These are phyloP conservation scores for Mactromeris polynyma DNA, from an alignment of 2,888 invertebrate genomes.

Conservation along the genomic window DNA sequence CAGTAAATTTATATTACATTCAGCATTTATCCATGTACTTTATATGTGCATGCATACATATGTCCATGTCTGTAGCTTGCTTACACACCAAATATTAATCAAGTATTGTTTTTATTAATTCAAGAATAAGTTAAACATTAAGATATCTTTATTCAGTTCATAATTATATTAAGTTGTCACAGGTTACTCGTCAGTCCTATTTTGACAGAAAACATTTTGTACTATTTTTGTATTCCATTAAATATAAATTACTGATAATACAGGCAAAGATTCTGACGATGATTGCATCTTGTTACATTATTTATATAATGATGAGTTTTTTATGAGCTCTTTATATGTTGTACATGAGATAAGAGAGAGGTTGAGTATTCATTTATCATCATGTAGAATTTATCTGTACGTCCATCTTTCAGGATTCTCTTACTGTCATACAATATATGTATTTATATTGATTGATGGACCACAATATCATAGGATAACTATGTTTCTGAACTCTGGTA, in stretches of 20 bases:
- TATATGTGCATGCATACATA: too few relatives aligned
- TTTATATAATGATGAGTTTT: neutral
- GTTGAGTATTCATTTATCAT: neutral
- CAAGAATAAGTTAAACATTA: too few relatives aligned
- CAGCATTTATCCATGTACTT: too few relatives aligned
- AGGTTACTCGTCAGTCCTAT: too few relatives aligned
- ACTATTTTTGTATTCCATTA: too few relatives aligned
- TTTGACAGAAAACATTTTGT: too few relatives aligned
- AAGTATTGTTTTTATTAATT: too few relatives aligned
- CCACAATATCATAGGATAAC: neutral
- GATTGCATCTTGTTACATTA: neutral
- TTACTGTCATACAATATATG: neutral
- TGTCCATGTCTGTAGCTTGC: too few relatives aligned
- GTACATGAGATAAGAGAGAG: neutral
- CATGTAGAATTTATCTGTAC: neutral
- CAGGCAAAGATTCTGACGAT: neutral
- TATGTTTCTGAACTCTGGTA: neutral
- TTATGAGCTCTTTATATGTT: neutral
- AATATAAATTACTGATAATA: neutral
- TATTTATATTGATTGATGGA: neutral
- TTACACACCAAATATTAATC: too few relatives aligned
- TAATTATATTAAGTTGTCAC: too few relatives aligned
- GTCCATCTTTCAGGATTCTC: neutral
- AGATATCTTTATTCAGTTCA: too few relatives aligned
- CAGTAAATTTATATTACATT: too few relatives aligned